A percentile compares a stretch with the other conserved stretches of the same genome.
Conservation (phyloP, 2,113 vertebrate genomes). For the Phasianus colchicus region DNA sequence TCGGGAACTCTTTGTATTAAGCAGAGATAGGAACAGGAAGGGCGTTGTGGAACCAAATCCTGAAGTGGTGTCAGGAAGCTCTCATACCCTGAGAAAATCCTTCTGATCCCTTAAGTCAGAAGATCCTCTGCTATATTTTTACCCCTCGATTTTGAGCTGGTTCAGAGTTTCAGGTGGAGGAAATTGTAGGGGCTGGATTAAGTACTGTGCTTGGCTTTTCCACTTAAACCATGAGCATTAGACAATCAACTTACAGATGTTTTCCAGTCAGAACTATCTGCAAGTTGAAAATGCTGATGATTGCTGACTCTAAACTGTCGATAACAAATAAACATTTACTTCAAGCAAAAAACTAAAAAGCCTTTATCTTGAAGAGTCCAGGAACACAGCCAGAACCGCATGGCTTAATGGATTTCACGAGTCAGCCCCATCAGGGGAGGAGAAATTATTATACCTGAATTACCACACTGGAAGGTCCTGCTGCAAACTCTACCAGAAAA, state of each 20-base stretch:
- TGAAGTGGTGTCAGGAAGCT: constrained; percentile 30
- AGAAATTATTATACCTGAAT: not conserved
- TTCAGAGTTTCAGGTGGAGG: constrained; percentile 46
- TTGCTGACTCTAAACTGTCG: not conserved
- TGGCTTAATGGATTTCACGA: not conserved
- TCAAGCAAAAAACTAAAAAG: not conserved
- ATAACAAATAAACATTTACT: constrained; percentile 26
- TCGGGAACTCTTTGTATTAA: constrained; percentile 48
- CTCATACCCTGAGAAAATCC: constrained; percentile 67
- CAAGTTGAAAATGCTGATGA: constrained; percentile 20
- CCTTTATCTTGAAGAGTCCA: constrained; percentile 5
- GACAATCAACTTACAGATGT: not conserved
- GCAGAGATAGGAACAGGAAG: constrained; percentile 6
- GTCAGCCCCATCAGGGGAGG: not conserved
- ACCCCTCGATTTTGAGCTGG: constrained; percentile 39
- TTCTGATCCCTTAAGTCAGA: constrained; percentile 68
- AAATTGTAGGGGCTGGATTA: constrained; percentile 63
- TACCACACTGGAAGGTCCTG: not conserved
- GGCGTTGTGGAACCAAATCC: constrained; percentile 52
- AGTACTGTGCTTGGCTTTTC: constrained; percentile 29
- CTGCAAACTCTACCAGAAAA: not conserved
- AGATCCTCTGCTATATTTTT: constrained; percentile 52
- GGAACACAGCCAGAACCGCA: constrained; percentile 15
- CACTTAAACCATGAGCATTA: constrained; percentile 57
- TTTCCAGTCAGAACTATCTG: constrained; percentile 42